Evolutionary conservation across 2,113 vertebrate species (phyloP), one percentile per base, ranked within the genome.

Genomic region (Rhinogobius similis): DNA sequence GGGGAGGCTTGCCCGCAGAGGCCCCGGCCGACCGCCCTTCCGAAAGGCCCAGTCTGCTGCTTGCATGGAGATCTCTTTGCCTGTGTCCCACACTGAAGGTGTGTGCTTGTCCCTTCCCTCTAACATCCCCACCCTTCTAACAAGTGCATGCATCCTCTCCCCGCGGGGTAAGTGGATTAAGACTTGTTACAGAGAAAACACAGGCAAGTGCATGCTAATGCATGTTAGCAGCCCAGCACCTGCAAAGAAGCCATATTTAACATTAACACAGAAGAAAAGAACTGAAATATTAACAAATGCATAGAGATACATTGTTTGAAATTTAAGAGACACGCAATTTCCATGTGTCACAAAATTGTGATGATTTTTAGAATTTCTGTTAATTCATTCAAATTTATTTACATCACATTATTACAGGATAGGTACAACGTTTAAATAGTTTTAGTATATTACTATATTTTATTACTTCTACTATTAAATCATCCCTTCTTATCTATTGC

Each of bases 1-100:
- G 32, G 95, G 95, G 86, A 91, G 95, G 92, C 91, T 95, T 83
- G 94, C 95, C 86, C 96, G 96, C 78, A 95, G 98, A 62, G 95
- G 95, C 81, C 94, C 97, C 0, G 95, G 94, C 84, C 94, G 95
- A 89, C 97, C 96, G 44, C 98, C 98, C 72, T 99, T 99, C 93
- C 94, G 98, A 87, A 99, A 99, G 94, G 97, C 96, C 56, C 97
- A 98, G 91, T 99, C 98, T 70, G 97, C 98, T 72, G 98, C 98
- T 91, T 99, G 98, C 95, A 99, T 99, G 96, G 98, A 99, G 91
- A 95, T 99, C 90, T 95, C 97, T 89, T 94, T 99, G 90, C 96
- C 98, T 80, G 94, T 98, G 89, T 96, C 98, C 92, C 93, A 93
- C 90, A 93, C 95, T 80, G 98, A 99, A 98, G 98, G 98, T 98